These are phyloP conservation scores for Andrena marginata DNA, from an alignment of 2,888 invertebrate species.

Conservation along the genomic window DNA sequence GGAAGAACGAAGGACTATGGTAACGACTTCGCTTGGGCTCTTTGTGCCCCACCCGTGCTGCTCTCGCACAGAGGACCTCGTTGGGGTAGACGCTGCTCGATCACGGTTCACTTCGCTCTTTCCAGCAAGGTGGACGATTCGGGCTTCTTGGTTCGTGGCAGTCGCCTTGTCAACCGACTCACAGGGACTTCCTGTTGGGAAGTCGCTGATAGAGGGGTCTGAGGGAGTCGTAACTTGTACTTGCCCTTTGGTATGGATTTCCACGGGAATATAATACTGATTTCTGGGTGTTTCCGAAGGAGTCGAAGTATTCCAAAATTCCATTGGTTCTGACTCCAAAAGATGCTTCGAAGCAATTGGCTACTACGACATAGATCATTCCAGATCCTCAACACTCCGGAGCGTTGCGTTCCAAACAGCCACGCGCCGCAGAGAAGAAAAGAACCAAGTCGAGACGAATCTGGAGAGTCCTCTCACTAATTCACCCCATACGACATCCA, in stretches of 20 bases:
- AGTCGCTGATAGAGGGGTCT: conserved; percentile 11
- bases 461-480: conserved; percentile 30
- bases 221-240: conserved; percentile 17
- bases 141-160: conserved; percentile 15
- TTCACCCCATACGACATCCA: neutral
- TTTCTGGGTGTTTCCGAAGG: too few relatives aligned
- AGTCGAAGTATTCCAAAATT: too few relatives aligned
- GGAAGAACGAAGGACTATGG: conserved; percentile 74
- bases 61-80: conserved; percentile 30
- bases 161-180: conserved; percentile 13
- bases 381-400: too few relatives aligned
- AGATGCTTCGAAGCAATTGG: too few relatives aligned
- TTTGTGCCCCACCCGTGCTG: conserved; percentile 58
- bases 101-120: conserved; percentile 72
- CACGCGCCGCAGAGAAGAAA: neutral
- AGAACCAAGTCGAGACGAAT: neutral
- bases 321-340: too few relatives aligned
- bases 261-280: too few relatives aligned
- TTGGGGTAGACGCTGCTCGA: conserved; percentile 60
- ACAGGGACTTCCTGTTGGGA: conserved; percentile 18
- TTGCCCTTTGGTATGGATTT: neutral
- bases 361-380: too few relatives aligned
- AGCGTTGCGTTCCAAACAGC: neutral
- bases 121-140: conserved; percentile 36
- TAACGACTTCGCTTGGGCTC: conserved; percentile 64